A percentile compares a stretch with the other conserved stretches of the same genome.
Evolutionary conservation across 2,797 vertebrate genomes (phyloP).

Genomic region (Anisognathus igniventris): DNA sequence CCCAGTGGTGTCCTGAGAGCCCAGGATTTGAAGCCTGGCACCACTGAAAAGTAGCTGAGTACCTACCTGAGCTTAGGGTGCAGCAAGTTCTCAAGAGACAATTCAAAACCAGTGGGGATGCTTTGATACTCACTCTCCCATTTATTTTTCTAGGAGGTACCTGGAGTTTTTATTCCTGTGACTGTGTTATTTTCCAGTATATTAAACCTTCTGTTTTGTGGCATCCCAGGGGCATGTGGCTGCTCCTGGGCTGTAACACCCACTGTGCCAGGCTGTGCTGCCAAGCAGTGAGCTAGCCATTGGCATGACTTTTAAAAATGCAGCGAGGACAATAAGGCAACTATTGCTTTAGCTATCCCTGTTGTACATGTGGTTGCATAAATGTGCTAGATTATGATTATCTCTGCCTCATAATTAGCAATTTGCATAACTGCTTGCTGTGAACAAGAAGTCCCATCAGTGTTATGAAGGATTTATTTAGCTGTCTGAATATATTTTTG

Average conservation of each 20-base stretch:
- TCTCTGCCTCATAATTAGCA: constrained; percentile 74
- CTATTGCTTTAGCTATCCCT: constrained; percentile 59
- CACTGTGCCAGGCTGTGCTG: not conserved
- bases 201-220: not conserved
- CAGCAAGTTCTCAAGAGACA: not conserved
- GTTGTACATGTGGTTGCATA: constrained; percentile 61
- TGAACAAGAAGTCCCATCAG: constrained; percentile 67
- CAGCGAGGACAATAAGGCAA: constrained; percentile 53
- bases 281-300: not conserved
- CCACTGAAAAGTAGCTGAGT: not conserved
- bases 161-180: not conserved
- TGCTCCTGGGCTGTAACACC: not conserved
- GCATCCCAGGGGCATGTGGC: not conserved
- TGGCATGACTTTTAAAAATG: not conserved
- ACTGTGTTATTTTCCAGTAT: not conserved
- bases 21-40: not conserved
- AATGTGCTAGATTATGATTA: constrained; percentile 74
- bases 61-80: not conserved
- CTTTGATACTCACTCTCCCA: accelerated
- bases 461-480: constrained; percentile 73
- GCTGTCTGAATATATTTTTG: constrained; percentile 73
- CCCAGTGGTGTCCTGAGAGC: not conserved
- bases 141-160: not conserved
- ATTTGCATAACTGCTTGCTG: constrained; percentile 72
- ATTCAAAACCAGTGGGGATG: not conserved